Percentiles rank a stretch among this genome's conserved stretches.
Evolutionary conservation across 2,888 invertebrate genomes (phyloP).

Genomic region (Agrotis segetum): DNA sequence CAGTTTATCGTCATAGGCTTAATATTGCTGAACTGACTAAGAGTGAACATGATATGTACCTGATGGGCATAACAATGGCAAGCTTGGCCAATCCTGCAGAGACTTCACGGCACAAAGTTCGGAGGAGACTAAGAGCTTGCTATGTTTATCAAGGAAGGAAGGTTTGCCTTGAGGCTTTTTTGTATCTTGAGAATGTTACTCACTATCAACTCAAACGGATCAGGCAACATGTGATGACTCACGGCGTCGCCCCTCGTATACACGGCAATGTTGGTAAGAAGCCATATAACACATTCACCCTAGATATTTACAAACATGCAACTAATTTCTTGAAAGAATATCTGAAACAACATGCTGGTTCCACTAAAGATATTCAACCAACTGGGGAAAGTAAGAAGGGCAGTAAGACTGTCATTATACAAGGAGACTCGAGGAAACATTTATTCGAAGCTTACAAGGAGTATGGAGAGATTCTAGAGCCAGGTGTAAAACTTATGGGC

Average conservation of each 20-base stretch:
- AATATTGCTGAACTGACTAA: conserved; percentile 95
- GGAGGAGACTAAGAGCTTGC: conserved; percentile 93
- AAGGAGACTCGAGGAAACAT: conserved; percentile 92
- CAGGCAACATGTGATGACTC: conserved; percentile 94
- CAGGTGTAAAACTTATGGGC: conserved; percentile 94
- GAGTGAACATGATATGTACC: conserved; percentile 96
- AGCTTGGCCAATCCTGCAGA: conserved; percentile 94
- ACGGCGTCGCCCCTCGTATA: conserved; percentile 94
- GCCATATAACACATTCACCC: conserved; percentile 95
- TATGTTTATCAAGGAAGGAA: conserved; percentile 95
- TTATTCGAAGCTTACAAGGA: conserved; percentile 94
- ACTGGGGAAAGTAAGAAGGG: conserved; percentile 88
- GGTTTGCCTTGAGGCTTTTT: conserved; percentile 94
- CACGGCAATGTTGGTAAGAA: conserved; percentile 95
- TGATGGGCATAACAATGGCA: conserved; percentile 96
- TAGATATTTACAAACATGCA: conserved; percentile 95
- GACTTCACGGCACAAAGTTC: conserved; percentile 93
- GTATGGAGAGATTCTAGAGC: conserved; percentile 93
- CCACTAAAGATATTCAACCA: conserved; percentile 88
- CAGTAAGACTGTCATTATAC: conserved; percentile 88
- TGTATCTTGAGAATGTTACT: conserved; percentile 95
- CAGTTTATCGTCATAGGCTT: conserved; percentile 94
- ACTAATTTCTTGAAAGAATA: conserved; percentile 94
- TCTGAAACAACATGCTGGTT: conserved; percentile 92
- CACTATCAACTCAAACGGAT: conserved; percentile 95